A percentile compares a stretch with the other conserved stretches of the same genome.
phyloP scores from a whole-genome alignment of 2,113 vertebrate species.

The Myodes glareolus region DNA sequence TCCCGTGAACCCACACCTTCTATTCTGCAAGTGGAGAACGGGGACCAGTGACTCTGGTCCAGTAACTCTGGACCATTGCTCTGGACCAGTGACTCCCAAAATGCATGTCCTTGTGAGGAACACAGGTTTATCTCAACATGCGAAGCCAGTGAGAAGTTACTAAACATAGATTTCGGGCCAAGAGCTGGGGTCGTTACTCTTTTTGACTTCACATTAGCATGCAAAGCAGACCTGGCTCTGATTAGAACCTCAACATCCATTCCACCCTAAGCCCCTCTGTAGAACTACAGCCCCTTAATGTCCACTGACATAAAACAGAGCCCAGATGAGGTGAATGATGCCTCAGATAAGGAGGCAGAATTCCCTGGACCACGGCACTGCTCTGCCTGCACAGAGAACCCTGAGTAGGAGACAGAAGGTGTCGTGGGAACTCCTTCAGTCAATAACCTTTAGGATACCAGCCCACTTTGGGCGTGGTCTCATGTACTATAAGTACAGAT shows the following conservation, averaged over 20 bases:
- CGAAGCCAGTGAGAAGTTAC: neutral
- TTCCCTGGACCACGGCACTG: rapidly evolving
- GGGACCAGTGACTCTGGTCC: neutral
- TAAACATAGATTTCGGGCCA: neutral
- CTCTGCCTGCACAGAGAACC: rapidly evolving
- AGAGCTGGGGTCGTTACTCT: neutral
- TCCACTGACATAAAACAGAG: neutral
- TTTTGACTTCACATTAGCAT: neutral
- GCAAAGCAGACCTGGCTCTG: neutral
- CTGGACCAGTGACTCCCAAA: neutral
- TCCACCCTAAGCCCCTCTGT: neutral
- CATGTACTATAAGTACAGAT: no score
- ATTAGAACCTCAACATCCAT: neutral
- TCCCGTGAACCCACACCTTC: neutral
- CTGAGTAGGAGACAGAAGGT: rapidly evolving
- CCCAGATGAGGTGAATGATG: neutral
- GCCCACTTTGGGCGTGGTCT: no score
- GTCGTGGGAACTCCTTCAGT: no score
- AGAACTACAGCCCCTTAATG: no score
- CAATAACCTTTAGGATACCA: no score
- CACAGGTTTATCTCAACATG: neutral
- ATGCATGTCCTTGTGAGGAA: rapidly evolving
- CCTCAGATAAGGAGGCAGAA: neutral
- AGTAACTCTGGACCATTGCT: neutral
- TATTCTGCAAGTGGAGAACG: neutral